Conservation (phyloP, 2,888 invertebrate genomes). For the Homarus gammarus region DNA sequence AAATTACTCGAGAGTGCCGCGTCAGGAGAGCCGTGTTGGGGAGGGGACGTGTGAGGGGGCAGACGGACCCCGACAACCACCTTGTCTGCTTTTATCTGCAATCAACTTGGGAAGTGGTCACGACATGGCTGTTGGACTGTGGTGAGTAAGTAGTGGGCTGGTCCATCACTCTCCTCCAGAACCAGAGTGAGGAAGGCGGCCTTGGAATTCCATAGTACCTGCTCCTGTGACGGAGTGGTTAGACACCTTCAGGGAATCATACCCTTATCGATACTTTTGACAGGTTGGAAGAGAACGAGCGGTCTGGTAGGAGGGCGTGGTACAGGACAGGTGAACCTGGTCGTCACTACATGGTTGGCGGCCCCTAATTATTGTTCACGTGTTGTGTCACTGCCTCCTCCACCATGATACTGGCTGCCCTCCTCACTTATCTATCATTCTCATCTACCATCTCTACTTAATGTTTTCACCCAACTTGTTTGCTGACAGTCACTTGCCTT, state of each 20-base stretch:
- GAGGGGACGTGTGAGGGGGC: background rate
- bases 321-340: too few relatives aligned
- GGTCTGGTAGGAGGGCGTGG: too few relatives aligned
- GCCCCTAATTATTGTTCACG: too few relatives aligned
- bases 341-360: too few relatives aligned
- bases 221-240: background rate
- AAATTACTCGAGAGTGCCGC: conserved; percentile 20
- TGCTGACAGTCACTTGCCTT: too few relatives aligned
- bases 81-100: conserved; percentile 27
- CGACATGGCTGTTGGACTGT: conserved; percentile 27
- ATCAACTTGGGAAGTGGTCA: conserved; percentile 46
- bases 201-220: background rate
- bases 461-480: too few relatives aligned
- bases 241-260: background rate
- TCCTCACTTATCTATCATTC: too few relatives aligned
- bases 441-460: too few relatives aligned
- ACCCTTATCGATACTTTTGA: too few relatives aligned
- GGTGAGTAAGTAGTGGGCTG: conserved; percentile 43
- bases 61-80: conserved; percentile 6
- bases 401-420: too few relatives aligned
- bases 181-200: background rate
- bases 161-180: conserved; percentile 31
- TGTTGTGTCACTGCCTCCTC: too few relatives aligned
- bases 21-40: background rate
- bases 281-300: too few relatives aligned